Conservation (phyloP, 2,113 vertebrate genomes). For the Lophius piscatorius region DNA sequence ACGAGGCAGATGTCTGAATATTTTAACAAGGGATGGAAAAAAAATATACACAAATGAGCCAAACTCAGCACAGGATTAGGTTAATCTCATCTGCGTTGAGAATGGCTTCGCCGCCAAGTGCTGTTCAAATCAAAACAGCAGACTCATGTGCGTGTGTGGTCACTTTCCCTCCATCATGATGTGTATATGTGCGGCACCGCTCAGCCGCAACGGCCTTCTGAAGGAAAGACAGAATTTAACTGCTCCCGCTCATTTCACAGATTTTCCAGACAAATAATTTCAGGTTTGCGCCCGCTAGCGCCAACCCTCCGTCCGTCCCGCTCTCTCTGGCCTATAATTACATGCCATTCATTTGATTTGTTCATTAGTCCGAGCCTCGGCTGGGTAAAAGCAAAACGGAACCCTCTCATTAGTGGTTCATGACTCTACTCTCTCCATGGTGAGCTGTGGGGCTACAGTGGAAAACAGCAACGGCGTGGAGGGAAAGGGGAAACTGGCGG, state of each 20-base stretch:
- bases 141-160: constrained; percentile 44
- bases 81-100: constrained; percentile 43
- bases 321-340: constrained; percentile 76
- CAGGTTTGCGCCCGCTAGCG: constrained; percentile 74
- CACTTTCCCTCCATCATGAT: constrained; percentile 61
- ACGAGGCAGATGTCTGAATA: not conserved
- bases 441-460: constrained; percentile 38
- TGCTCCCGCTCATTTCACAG: constrained; percentile 68
- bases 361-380: constrained; percentile 79
- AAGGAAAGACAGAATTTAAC: constrained; percentile 56
- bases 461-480: constrained; percentile 53
- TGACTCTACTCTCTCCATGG: constrained; percentile 71
- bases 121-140: constrained; percentile 61
- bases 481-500: constrained; percentile 41
- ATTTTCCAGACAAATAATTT: constrained; percentile 80
- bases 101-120: constrained; percentile 42
- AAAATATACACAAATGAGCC: constrained; percentile 23
- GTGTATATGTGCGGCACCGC: constrained; percentile 37
- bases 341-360: constrained; percentile 78
- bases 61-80: constrained; percentile 11
- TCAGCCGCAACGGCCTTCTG: constrained; percentile 36
- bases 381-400: constrained; percentile 68
- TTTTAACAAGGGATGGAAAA: not conserved
- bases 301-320: constrained; percentile 68
- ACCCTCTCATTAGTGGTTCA: constrained; percentile 80